These are phyloP conservation scores for Dolichallabes microphthalmus DNA, from an alignment of 2,113 vertebrate species.

Conservation along the genomic window DNA sequence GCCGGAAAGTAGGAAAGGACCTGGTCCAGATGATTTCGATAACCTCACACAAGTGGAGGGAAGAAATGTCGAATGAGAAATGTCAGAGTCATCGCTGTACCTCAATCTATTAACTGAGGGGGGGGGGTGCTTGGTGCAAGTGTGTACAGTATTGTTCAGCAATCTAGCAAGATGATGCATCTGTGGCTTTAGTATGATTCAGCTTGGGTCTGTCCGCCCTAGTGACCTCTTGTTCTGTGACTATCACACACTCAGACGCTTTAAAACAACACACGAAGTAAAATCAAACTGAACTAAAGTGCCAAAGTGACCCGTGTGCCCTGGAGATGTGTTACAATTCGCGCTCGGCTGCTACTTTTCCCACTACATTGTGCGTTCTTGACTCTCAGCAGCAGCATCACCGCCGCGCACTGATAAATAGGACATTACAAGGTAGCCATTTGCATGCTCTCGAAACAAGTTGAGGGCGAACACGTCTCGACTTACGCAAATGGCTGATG, in stretches of 20 bases:
- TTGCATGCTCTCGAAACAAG: slow-evolving; percentile 60
- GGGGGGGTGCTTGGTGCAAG: background rate
- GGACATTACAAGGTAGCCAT: slow-evolving; percentile 58
- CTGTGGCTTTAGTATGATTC: background rate
- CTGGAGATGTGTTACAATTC: slow-evolving; percentile 4
- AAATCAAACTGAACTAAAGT: background rate
- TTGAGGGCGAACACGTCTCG: slow-evolving; percentile 61
- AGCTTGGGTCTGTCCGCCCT: background rate
- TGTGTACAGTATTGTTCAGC: slow-evolving; percentile 29
- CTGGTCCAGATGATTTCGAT: background rate
- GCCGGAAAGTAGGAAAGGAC: background rate
- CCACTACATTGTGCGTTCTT: slow-evolving; percentile 3
- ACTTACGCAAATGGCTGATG: slow-evolving; percentile 64
- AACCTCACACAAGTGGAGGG: background rate
- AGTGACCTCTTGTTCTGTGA: background rate
- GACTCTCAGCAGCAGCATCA: slow-evolving; percentile 2
- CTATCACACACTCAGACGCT: background rate
- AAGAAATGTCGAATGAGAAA: slow-evolving; percentile 9
- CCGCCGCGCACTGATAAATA: slow-evolving; percentile 48
- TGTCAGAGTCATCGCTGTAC: background rate
- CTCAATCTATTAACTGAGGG: background rate
- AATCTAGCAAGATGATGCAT: background rate
- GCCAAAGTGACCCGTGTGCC: background rate
- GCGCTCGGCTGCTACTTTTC: background rate
- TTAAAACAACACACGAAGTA: background rate